phyloP scores from a whole-genome alignment of 1,140 invertebrate genomes.

The Paramacrobiotus metropolitanus region DNA sequence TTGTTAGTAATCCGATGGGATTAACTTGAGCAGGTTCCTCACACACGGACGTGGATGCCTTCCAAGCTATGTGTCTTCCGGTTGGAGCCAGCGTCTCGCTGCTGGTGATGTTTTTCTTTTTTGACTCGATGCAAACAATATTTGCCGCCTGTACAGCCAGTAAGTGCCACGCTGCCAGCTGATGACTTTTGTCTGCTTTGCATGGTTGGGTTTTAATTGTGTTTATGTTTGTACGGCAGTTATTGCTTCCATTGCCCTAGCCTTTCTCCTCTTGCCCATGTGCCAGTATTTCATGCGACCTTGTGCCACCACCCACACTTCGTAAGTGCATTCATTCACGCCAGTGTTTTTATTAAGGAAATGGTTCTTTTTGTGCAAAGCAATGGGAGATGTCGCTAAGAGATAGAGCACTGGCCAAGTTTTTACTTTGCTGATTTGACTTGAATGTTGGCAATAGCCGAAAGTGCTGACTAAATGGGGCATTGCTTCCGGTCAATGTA shows the following conservation, averaged over 20 bases:
- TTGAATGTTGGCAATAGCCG: too few species aligned
- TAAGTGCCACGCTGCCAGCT: constrained; percentile 32
- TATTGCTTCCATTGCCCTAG: constrained; percentile 80
- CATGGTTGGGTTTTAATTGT: too few species aligned
- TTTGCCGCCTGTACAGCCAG: constrained; percentile 92
- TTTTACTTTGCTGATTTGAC: too few species aligned
- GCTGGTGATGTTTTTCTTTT: constrained; percentile 94
- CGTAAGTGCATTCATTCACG: too few species aligned
- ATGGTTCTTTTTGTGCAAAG: too few species aligned
- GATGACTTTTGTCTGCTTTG: too few species aligned
- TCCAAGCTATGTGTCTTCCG: constrained; percentile 86
- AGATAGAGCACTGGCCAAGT: too few species aligned
- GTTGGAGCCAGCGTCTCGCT: constrained; percentile 81
- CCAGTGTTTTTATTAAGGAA: too few species aligned
- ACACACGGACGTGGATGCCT: constrained; percentile 42
- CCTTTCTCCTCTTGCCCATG: constrained; percentile 80
- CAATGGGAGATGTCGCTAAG: too few species aligned
- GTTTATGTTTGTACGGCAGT: constrained; percentile 35
- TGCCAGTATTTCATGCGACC: constrained; percentile 81
- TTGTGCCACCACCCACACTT: constrained; percentile 41
- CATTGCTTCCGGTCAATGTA: too few species aligned
- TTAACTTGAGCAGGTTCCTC: background rate
- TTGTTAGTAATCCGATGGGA: too few species aligned
- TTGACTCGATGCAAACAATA: constrained; percentile 88
- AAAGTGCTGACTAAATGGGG: too few species aligned